Base-by-base conservation (phyloP, 2,113 vertebrate genomes). In the Saiga tatarica region DNA sequence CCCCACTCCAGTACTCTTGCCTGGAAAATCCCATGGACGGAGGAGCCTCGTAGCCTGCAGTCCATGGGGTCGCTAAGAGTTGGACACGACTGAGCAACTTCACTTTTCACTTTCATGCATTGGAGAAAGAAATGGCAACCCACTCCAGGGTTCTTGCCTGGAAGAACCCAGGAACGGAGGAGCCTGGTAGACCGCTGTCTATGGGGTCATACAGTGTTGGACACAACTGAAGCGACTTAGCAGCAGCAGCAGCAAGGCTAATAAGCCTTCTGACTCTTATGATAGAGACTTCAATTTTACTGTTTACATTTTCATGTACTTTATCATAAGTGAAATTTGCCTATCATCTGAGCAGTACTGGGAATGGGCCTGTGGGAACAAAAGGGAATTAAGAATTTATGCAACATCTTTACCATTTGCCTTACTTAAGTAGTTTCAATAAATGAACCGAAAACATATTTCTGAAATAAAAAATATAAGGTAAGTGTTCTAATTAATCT, bases 31-130 rank as follows among this genome's bases (percentile, higher is more conserved):
- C 60, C 60, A 62, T 62, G 28, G 13, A 15, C 0, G 13, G 60
- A 62, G 6, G 60, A 30, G 60, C 60, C 60, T 30, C 0, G 6
- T 30, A 60, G 5, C 6, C 28, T 60, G 28, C 12, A 7, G 59
- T 30, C 59, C 28, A 59, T 60, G 59, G 12, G 59, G 12, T 60
- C 0, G 6, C 59, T 57, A 57, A 60, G 28, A 30, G 13, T 62
- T 0, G 2, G 13, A 15, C 13, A 30, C 0, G 5, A 15, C 13
- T 30, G 28, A 62, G 59, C 6, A 2, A 30, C 59, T 62, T 62
- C 57, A 59, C 25, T 59, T 59, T 59, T 59, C 25, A 26, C 25
- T 59, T 59, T 59, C 57, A 26, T 59, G 25, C 57, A 59, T 12
- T 59, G 57, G 57, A 62, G 28, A 62, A 30, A 6, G 28, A 30